Percentiles rank a stretch among this genome's conserved stretches.
Evolutionary conservation across 2,113 vertebrate species (phyloP).

Genomic region (Verasper variegatus): DNA sequence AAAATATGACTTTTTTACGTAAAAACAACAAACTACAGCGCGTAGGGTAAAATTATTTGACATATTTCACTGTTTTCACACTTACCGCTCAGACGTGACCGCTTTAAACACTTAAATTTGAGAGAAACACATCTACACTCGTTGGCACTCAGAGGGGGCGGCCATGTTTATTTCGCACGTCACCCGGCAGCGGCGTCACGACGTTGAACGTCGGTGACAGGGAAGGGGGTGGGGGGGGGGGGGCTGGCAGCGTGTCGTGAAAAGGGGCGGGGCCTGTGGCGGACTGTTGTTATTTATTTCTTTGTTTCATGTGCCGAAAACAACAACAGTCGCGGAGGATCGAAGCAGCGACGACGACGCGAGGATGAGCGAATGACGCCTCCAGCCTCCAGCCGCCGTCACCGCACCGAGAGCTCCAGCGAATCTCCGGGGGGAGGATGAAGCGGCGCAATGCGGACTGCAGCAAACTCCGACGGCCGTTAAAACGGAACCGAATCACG

Average conservation of each 20-base stretch:
- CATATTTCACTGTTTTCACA: accelerated
- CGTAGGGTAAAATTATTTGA: accelerated
- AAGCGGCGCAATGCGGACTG: slow-evolving; percentile 99
- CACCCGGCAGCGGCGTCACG: not conserved
- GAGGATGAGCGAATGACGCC: slow-evolving; percentile 68
- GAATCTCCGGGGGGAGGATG: slow-evolving; percentile 90
- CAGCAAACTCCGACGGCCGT: slow-evolving; percentile 97
- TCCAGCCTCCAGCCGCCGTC: slow-evolving; percentile 40
- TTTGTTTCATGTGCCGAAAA: slow-evolving; percentile 85
- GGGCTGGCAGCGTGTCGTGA: slow-evolving; percentile 69
- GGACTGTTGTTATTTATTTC: slow-evolving; percentile 88
- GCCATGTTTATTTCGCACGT: slow-evolving; percentile 75
- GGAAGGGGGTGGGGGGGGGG: slow-evolving; percentile 63
- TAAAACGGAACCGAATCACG: slow-evolving; percentile 98
- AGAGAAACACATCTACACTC: not conserved
- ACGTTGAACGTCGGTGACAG: slow-evolving; percentile 62
- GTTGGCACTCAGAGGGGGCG: slow-evolving; percentile 2
- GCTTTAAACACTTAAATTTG: not conserved
- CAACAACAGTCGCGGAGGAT: slow-evolving; percentile 77
- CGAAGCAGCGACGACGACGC: slow-evolving; percentile 56
- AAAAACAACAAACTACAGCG: accelerated
- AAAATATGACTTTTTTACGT: not conserved
- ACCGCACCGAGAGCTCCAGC: slow-evolving; percentile 66
- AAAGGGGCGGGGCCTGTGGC: slow-evolving; percentile 74
- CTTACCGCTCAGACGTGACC: slow-evolving; percentile 49